Percentiles rank a stretch among this genome's conserved stretches.
These are phyloP conservation scores for Harpagoxenus sublaevis DNA, from an alignment of 2,888 invertebrate species.

Conservation along the genomic window DNA sequence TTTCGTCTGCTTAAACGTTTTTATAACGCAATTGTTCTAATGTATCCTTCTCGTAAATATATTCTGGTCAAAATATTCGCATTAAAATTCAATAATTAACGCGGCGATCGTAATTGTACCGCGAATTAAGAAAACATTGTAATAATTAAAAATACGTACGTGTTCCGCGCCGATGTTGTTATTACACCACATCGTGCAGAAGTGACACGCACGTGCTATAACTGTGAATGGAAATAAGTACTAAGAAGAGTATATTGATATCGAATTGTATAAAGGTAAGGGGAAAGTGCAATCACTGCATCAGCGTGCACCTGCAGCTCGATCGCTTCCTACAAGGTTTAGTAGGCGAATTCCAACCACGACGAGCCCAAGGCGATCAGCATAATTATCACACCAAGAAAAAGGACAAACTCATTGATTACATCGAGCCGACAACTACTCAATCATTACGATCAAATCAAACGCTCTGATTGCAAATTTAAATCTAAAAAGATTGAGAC, in stretches of 20 bases:
- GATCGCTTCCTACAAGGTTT: conserved; percentile 55
- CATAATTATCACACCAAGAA: conserved; percentile 23
- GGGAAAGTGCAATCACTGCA: conserved; percentile 65
- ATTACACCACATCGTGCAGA: conserved; percentile 8
- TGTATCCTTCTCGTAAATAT: neutral
- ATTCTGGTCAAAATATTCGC: neutral
- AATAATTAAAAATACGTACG: neutral
- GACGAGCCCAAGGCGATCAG: conserved; percentile 29
- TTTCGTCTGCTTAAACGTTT: neutral
- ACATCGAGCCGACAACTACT: conserved; percentile 22
- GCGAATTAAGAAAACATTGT: neutral
- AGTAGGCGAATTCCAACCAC: conserved; percentile 55
- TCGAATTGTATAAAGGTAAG: conserved; percentile 29
- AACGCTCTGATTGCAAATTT: conserved; percentile 7
- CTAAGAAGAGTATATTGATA: conserved; percentile 58
- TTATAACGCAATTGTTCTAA: neutral
- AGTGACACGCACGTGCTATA: conserved; percentile 58
- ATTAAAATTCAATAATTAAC: neutral
- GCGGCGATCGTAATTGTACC: neutral
- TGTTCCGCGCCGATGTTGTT: neutral
- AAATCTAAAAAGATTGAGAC: conserved; percentile 9
- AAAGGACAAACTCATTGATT: conserved; percentile 34
- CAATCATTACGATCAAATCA: neutral
- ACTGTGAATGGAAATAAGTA: conserved; percentile 57
- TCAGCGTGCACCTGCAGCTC: conserved; percentile 65